A percentile compares a stretch with the other conserved stretches of the same genome.
Evolutionary conservation across 23 tunicate species (phyloP).

Genomic region (Trididemnum nubilum): DNA sequence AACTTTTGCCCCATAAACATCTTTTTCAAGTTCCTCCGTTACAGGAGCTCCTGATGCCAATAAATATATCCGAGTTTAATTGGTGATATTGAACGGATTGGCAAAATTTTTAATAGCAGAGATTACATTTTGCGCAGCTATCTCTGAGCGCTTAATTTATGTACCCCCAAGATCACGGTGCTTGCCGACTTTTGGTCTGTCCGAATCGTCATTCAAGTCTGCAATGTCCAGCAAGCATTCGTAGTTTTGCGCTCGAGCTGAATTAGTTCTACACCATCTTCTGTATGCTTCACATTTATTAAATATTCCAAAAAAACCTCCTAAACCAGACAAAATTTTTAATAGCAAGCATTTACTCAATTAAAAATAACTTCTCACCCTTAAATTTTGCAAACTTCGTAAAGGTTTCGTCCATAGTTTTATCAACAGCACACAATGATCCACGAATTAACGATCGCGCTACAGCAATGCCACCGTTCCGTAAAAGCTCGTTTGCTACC

Average conservation of each 20-base stretch:
- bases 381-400: not conserved
- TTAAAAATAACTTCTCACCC: not conserved
- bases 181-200: not conserved
- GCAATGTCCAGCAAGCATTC: not conserved
- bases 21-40: not conserved
- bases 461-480: conserved; percentile 5
- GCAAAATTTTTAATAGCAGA: not conserved
- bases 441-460: not conserved
- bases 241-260: not conserved
- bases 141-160: not conserved
- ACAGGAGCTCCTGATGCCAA: conserved; percentile 7
- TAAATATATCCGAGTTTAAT: not conserved
- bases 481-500: not conserved
- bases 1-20: not conserved
- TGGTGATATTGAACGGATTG: not conserved
- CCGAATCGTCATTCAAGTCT: not conserved
- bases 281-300: not conserved
- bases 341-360: not conserved
- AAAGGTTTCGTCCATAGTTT: conserved; percentile 15
- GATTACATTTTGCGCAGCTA: not conserved
- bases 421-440: not conserved
- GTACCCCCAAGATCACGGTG: not conserved
- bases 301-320: not conserved
- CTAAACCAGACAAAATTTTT: not conserved
- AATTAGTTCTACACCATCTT: not conserved